Percentiles rank a stretch among this genome's conserved stretches.
Conservation (phyloP, 2,888 invertebrate species). For the Lochmaea crataegi region DNA sequence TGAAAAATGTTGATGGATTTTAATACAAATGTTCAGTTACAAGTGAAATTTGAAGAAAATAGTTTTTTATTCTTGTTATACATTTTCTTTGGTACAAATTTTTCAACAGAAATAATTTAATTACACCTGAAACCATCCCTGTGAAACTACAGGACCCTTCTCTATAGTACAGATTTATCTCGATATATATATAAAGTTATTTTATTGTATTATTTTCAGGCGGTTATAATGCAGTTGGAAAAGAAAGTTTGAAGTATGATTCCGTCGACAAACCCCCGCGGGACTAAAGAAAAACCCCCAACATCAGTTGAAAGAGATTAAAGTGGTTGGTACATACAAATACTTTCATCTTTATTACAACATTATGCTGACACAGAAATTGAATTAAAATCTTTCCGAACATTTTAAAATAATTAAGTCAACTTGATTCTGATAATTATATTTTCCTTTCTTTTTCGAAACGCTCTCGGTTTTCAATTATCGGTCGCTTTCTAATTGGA, state of each 20-base stretch:
- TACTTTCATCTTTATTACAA: constrained; percentile 46
- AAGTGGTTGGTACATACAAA: constrained; percentile 47
- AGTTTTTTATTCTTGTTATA: too few relatives aligned
- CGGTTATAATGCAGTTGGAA: constrained; percentile 43
- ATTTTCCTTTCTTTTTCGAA: constrained; percentile 38
- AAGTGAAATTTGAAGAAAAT: too few relatives aligned
- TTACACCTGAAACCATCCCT: background rate
- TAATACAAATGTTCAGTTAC: too few relatives aligned
- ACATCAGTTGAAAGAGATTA: constrained; percentile 42
- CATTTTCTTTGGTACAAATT: too few relatives aligned
- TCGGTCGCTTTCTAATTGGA: background rate
- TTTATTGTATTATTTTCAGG: constrained; percentile 41
- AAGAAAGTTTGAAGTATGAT: constrained; percentile 48
- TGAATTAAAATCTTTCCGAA: constrained; percentile 33
- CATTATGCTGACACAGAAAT: constrained; percentile 20
- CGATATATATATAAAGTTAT: constrained; percentile 31
- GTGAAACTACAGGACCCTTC: background rate
- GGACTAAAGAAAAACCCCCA: constrained; percentile 38
- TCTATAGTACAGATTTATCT: constrained; percentile 28
- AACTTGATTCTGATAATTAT: constrained; percentile 44
- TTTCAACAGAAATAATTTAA: background rate
- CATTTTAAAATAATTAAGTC: constrained; percentile 46
- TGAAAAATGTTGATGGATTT: too few relatives aligned
- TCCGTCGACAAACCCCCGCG: constrained; percentile 33
- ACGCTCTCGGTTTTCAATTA: constrained; percentile 13